Conservation (phyloP, 2,113 vertebrate genomes). For the Rostratula benghalensis region DNA sequence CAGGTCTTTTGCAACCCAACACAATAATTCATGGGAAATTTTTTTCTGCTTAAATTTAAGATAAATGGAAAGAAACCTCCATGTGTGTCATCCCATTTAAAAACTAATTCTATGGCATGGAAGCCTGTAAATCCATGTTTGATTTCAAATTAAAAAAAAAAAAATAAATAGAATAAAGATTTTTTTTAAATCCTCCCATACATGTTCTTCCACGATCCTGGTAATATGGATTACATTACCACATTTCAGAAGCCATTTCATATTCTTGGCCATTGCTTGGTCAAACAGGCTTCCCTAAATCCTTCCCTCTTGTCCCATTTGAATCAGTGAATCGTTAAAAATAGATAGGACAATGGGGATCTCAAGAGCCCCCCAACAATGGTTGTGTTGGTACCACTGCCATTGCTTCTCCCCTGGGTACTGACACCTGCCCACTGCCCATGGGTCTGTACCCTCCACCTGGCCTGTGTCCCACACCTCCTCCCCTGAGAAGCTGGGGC, state of each 20-base stretch:
- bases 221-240: neutral
- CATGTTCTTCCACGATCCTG: neutral
- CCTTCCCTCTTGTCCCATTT: neutral
- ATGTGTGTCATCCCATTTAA: neutral
- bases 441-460: neutral
- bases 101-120: neutral
- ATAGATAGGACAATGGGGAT: neutral
- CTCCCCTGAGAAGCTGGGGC: neutral
- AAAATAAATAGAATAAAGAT: neutral
- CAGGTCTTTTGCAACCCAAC: neutral
- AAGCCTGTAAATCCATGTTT: neutral
- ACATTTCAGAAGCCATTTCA: neutral
- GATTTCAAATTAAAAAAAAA: constrained; percentile 4
- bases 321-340: neutral
- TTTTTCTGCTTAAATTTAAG: neutral
- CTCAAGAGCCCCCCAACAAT: no score
- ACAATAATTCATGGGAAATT: neutral
- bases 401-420: neutral
- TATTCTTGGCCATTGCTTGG: neutral
- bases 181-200: neutral
- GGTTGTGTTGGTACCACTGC: no score
- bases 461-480: neutral
- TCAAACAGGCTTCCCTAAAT: neutral
- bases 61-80: neutral
- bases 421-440: neutral